Base-by-base conservation (phyloP, 1,140 invertebrate genomes). In the Pararge aegeria region DNA sequence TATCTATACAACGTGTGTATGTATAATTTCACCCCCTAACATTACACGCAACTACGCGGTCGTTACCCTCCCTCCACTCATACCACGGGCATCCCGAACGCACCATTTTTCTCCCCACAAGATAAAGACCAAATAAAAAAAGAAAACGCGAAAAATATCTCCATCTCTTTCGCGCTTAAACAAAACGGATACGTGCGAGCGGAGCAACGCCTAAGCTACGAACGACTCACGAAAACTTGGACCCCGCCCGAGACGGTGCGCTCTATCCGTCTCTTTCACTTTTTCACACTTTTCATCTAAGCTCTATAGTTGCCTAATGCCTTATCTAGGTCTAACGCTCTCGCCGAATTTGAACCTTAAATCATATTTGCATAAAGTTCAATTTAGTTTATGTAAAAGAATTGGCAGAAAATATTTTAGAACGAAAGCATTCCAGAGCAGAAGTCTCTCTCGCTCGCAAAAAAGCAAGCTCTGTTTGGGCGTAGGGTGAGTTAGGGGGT, bases 91-190 rank as follows among this genome's bases (percentile, higher is more conserved):
- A 51, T 70, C 71, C 80, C 73, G 49, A 74, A 86, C 82, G 79
- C 84, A 81, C 73, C 76, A 78, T 83, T 85, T 87, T 86, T 86
- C 79, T 70, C 77, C 78, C 58, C 73, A 66, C 78, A 86, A 87
- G 83, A 84, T 87, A 87, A 89, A 89, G 86, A 87, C 83, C 83
- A 78, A 86, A 84, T 82, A 89, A 89, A 89, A 89, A 89, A 89
- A 89, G 84, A 87, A 87, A 89, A 87, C 80, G 84, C 64, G 83
- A 87, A 87, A 87, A 89, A 87, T 80, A 80, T 70, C 70, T 67
- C 73, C 55, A 64, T 87, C 87, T 60, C 78, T 54, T 62, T 87
- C 66, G 60, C 27, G 19, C 80, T 49, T 55, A 38, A 21, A 54
- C 21, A 57, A 52, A 68, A 50, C 21, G 30, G 40, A 49, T 63